Evolutionary conservation across 2,797 vertebrate species (phyloP), one percentile per base, ranked within the genome.

Genomic region (Chanos chanos): DNA sequence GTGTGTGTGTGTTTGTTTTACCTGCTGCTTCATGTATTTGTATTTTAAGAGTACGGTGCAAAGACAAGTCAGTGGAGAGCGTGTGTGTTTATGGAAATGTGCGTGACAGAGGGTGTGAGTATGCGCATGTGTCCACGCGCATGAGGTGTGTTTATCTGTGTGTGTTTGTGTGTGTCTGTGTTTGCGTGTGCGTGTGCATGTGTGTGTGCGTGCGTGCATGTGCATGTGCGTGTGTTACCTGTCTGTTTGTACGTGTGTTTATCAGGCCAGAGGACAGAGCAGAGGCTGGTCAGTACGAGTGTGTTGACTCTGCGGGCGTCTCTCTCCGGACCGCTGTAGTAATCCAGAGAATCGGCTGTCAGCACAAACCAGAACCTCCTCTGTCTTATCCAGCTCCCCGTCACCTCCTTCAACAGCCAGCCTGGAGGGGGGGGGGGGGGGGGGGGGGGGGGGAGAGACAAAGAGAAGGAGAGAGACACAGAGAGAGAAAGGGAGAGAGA

Each of bases 341-440:
- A 96, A 80, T 99, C 96, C 10, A 99, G 85, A 22, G 96, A 97
- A 73, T 98, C 94, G 1, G 89, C 84, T 0, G 89, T 95, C 74
- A 99, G 87, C 63, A 95, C 92, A 1, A 99, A 99, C 96, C 96
- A 99, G 82, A 93, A 92, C 25, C 92, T 90, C n/a, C 94, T 91
- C 19, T 94, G 91, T 50, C 92, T 91, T 54, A 95, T 87, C 95
- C 95, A 99, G 58, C 92, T 91, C 9, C 89, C 84, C 16, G 84
- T 86, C 57, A 93, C 92, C 77, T 97, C 95, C 7, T 92, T 83
- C 69, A 95, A 86, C 74, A 99, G 85, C 95, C 95, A 99, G 30
- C 96, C 96, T 99, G 56, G 27, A 44, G 19, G 45, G 27, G 24
- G 8, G 44, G 34, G 44, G 10, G 19, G 5, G 12, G 28, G 1